Conservation (phyloP, 2,113 vertebrate genomes). For the Barnardius zonarius region DNA sequence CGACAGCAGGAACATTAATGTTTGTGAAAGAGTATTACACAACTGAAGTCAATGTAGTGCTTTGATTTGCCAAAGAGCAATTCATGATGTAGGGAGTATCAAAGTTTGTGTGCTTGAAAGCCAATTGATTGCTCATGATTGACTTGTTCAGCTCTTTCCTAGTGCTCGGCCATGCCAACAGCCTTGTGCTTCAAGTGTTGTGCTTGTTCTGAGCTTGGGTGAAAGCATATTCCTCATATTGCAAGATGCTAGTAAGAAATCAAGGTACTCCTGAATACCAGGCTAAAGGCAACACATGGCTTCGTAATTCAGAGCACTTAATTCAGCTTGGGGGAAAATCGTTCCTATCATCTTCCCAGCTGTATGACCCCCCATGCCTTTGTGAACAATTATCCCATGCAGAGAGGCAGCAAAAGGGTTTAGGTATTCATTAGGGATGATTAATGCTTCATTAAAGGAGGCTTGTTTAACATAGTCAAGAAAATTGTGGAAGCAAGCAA, state of each 20-base stretch:
- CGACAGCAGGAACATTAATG: not conserved
- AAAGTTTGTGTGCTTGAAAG: not conserved
- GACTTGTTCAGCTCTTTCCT: not conserved
- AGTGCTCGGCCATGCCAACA: rapidly evolving
- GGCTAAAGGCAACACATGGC: not conserved
- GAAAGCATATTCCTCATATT: not conserved
- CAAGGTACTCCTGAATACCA: not conserved
- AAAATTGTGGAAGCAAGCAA: not conserved
- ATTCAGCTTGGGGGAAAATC: not conserved
- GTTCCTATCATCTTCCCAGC: not conserved
- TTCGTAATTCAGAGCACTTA: not conserved
- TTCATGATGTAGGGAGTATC: not conserved
- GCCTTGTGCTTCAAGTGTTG: rapidly evolving
- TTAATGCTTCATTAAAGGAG: not conserved
- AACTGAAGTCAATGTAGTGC: not conserved
- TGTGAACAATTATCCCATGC: not conserved
- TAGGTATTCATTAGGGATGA: not conserved
- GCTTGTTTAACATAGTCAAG: not conserved
- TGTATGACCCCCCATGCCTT: not conserved
- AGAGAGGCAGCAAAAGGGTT: not conserved
- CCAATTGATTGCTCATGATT: not conserved
- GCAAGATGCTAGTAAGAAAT: not conserved
- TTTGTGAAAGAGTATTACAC: not conserved
- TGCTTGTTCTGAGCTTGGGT: not conserved
- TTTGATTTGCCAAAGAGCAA: not conserved